Base-by-base conservation (phyloP, 2,113 vertebrate genomes). In the Chrysemys picta region DNA sequence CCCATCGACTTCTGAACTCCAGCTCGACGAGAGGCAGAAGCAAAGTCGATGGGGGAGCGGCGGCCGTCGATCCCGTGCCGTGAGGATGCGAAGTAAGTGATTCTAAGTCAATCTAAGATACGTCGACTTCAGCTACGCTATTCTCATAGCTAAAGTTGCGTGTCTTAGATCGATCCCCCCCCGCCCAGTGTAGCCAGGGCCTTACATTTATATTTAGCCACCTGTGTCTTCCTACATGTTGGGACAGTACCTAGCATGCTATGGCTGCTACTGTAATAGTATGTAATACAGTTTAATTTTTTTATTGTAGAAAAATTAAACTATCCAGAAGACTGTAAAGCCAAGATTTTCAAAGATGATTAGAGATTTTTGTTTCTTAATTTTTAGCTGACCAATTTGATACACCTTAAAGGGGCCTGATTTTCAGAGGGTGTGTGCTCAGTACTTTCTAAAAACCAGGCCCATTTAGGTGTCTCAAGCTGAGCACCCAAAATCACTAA, bases 201-300 rank as follows among this genome's bases (percentile, higher is more conserved):
- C 45, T 45, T 45, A 45, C 14, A 78, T 29, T 29, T 78, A 47
- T 76, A 47, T 78, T 78, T 78, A 47, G 22, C 42, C 25, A 27
- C 27, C 42, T 78, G 45, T 22, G 65, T 62, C 57, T 31, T 62
- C 3, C 57, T 62, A 31, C 12, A 62, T 62, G 11, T 38, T 38
- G 35, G 17, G 65, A 69, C 35, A 69, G 19, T 69, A 21, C 35
- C 65, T 72, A 38, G 19, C 19, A 22, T n/a, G 17, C 8, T 72
- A 9, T 84, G 19, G 17, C 0, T 2, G 27, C 86, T 93, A 84
- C 83, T 31, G 80, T 47, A 85, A 47, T 29, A 83, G 8, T 19
- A 21, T 93, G 52, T 85, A 85, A 81, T 93, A 45, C 54, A 82
- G 27, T 93, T 93, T 42, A 81, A 84, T 94, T 21, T 90, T 69